These are phyloP conservation scores for Oncorhynchus keta DNA, from an alignment of 2,113 vertebrate species.

Conservation along the genomic window DNA sequence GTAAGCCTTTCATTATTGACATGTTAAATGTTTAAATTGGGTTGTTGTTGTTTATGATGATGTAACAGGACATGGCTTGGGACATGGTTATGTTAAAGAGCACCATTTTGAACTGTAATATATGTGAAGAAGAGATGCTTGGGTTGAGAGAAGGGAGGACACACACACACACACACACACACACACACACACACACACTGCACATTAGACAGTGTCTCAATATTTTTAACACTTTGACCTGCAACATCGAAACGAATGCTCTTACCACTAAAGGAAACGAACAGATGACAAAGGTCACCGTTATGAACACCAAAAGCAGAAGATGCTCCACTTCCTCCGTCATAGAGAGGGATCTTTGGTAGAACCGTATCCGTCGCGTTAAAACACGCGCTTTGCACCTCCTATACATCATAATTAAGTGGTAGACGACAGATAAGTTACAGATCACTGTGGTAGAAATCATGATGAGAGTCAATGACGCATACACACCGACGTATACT, in stretches of 20 bases:
- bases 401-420: conserved; percentile 75
- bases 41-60: too few relatives aligned
- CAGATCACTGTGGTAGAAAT: conserved; percentile 77
- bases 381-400: conserved; percentile 37
- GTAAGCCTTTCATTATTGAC: too few relatives aligned
- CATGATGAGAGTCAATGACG: conserved; percentile 75
- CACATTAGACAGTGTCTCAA: too few relatives aligned
- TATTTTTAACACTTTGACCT: not conserved
- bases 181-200: not conserved
- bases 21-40: too few relatives aligned
- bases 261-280: conserved; percentile 85
- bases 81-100: not conserved
- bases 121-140: too few relatives aligned
- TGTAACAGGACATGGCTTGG: not conserved
- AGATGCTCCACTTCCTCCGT: conserved; percentile 82
- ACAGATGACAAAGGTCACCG: conserved; percentile 80
- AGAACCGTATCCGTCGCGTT: not conserved
- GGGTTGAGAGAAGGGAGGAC: not conserved
- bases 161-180: too few relatives aligned
- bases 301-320: conserved; percentile 83
- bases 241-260: conserved; percentile 6
- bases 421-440: conserved; percentile 75
- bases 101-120: not conserved
- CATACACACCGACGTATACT: conserved; percentile 75
- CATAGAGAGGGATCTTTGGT: conserved; percentile 54